phyloP scores from a whole-genome alignment of 2,113 vertebrate genomes.

The Protobothrops flavoviridis region DNA sequence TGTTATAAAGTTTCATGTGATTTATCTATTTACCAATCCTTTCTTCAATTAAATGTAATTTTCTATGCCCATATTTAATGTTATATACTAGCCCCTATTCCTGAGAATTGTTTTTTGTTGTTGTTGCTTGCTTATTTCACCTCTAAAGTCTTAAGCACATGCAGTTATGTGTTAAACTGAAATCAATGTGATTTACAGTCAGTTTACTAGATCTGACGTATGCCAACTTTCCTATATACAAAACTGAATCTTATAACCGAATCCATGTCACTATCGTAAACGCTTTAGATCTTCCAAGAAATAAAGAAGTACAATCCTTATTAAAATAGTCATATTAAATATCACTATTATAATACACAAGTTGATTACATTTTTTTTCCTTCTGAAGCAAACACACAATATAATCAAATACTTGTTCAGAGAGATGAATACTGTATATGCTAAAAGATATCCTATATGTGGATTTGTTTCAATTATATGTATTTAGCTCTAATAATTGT shows the following conservation, averaged over 20 bases:
- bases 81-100: background rate
- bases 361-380: background rate
- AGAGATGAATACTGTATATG: background rate
- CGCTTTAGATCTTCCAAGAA: constrained; percentile 1
- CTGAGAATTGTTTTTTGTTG: background rate
- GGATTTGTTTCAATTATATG: constrained; percentile 6
- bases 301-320: background rate
- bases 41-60: background rate
- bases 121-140: background rate
- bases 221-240: background rate
- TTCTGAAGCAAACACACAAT: constrained; percentile 3
- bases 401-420: constrained; percentile 9
- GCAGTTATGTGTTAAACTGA: background rate
- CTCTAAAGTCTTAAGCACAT: background rate
- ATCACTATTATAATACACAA: constrained; percentile 26
- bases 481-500: background rate
- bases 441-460: background rate
- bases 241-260: background rate
- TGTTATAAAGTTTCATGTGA: background rate
- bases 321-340: constrained; percentile 26
- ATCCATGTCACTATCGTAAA: background rate
- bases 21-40: background rate
- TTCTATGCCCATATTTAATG: background rate
- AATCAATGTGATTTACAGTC: constrained; percentile 1
- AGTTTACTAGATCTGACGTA: background rate